phyloP scores from a whole-genome alignment of 1,140 invertebrate species.

The Protaetia brevitarsis region DNA sequence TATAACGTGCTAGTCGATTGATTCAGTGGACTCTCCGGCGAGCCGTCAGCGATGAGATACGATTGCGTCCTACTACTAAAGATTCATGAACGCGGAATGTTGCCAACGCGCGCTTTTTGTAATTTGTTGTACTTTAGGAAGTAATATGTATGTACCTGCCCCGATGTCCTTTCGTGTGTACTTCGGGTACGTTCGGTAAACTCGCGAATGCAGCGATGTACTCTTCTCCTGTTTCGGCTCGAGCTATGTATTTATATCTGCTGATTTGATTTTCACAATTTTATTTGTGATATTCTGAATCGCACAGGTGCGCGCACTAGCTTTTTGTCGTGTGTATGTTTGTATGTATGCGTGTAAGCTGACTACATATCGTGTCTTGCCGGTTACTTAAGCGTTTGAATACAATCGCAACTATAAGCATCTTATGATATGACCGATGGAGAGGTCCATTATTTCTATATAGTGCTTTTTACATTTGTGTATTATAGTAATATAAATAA shows the following conservation, averaged over 20 bases:
- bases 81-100: constrained; percentile 23
- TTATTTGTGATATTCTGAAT: constrained; percentile 1
- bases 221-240: background rate
- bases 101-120: constrained; percentile 28
- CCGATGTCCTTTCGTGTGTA: background rate
- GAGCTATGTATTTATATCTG: background rate
- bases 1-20: constrained; percentile 25
- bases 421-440: too few species aligned
- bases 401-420: too few species aligned
- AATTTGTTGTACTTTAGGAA: constrained; percentile 27
- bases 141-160: constrained; percentile 18
- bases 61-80: constrained; percentile 24
- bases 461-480: too few species aligned
- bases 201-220: background rate
- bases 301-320: background rate
- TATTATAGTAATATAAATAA: too few species aligned
- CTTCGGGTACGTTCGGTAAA: background rate
- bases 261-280: background rate
- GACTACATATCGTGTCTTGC: background rate
- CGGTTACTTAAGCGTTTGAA: background rate
- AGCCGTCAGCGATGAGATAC: constrained; percentile 24
- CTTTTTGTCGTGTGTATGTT: background rate
- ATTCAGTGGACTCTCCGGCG: constrained; percentile 23
- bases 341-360: background rate
- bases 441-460: too few species aligned